Base-by-base conservation (phyloP, 1,140 invertebrate species). In the Microplitis demolitor region DNA sequence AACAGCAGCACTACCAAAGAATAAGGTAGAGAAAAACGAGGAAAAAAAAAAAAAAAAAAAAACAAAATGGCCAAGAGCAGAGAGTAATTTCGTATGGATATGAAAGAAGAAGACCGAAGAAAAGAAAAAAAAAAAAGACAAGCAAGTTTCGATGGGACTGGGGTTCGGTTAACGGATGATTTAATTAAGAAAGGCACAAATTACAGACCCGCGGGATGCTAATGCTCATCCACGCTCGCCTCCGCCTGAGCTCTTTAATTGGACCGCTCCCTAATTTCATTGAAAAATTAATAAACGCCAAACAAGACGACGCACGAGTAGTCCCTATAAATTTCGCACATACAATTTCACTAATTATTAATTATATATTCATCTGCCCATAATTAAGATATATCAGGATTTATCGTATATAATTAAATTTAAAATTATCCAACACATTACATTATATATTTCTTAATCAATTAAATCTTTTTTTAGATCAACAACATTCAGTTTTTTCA, bases 181-280 rank as follows among this genome's bases (percentile, higher is more conserved):
- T 85, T 87, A 87, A 87, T 87, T 87, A 87, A 87, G 85, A 87
- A 82, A 82, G 82, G 84, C 86, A 87, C 85, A 87, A 87, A 87
- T 87, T 87, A 87, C 86, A 83, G 84, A 83, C 81, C 83, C 84
- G 84, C 78, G 81, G 77, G 79, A 87, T 86, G 84, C 84, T 87
- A 85, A 87, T 86, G 85, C 79, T 77, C 80, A 78, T 82, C 77
- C 80, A 81, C 78, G 79, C 79, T 81, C 80, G 81, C 80, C 84
- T 85, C 81, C 72, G 71, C 75, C 77, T 73, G 77, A 80, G 80
- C 80, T 79, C 78, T 81, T 86, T 87, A 87, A 87, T 87, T 86
- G 85, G 82, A 84, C 81, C 75, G 71, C 56, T 73, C 67, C 66
- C 61, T 71, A 73, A 76, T 74, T 76, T 74, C 72, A 64, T 73